Evolutionary conservation across 1,140 invertebrate genomes (phyloP).

Genomic region (Glossosoma conforme): DNA sequence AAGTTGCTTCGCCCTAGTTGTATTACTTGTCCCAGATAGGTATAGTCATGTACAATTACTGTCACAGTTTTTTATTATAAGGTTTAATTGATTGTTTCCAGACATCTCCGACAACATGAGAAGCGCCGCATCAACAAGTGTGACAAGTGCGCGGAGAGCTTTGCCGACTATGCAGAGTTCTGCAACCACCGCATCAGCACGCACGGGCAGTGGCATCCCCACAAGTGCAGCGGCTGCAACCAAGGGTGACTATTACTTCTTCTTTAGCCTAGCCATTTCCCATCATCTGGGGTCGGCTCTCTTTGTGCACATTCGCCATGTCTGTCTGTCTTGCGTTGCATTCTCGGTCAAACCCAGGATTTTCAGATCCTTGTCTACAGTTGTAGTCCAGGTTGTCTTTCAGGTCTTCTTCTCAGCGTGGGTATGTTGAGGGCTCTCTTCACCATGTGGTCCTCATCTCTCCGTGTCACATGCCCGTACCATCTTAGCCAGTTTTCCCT

Average conservation of each 20-base stretch:
- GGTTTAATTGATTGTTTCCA: neutral
- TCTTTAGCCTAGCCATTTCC: too few species aligned
- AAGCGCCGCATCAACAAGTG: constrained; percentile 29
- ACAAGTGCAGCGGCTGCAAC: constrained; percentile 30
- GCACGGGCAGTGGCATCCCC: constrained; percentile 31
- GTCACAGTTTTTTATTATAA: neutral
- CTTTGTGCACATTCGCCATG: neutral
- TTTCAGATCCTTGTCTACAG: neutral
- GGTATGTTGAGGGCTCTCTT: neutral
- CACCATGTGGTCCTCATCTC: too few species aligned
- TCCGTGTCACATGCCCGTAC: too few species aligned
- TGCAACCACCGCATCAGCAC: constrained; percentile 29
- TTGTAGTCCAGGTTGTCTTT: neutral
- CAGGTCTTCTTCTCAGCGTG: neutral
- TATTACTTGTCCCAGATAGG: too few species aligned
- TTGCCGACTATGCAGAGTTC: constrained; percentile 28
- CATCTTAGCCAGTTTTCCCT: too few species aligned
- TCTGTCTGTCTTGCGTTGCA: neutral
- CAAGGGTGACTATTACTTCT: constrained; percentile 21
- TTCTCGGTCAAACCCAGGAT: neutral
- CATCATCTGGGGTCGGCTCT: neutral
- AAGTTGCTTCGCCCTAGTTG: too few species aligned
- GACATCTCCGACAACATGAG: constrained; percentile 28
- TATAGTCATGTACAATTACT: too few species aligned
- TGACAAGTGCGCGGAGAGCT: constrained; percentile 29